Conservation (phyloP, 2,113 vertebrate species). For the Malaclemys terrapin region DNA sequence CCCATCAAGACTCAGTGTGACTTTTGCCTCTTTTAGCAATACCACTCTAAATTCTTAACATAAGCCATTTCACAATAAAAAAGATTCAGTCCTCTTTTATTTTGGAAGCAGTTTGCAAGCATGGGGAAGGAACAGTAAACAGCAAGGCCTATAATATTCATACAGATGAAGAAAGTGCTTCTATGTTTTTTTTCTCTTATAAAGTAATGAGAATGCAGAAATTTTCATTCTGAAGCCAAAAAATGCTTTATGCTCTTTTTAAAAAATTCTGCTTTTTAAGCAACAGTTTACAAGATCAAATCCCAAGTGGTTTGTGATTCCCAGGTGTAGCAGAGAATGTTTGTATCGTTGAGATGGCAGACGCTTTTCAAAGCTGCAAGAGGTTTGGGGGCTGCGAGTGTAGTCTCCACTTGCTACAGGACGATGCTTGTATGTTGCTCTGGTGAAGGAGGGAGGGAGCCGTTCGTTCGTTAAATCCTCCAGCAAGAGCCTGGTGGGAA, state of each 20-base stretch:
- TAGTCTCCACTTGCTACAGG: background rate
- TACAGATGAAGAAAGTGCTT: slow-evolving; percentile 15
- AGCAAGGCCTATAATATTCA: background rate
- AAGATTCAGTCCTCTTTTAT: background rate
- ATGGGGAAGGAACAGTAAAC: background rate
- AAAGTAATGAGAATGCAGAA: slow-evolving; percentile 21
- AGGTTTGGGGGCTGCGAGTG: background rate
- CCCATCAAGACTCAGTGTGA: background rate
- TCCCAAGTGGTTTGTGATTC: background rate
- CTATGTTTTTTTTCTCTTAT: slow-evolving; percentile 28
- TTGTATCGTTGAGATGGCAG: background rate
- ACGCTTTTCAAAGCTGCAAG: background rate
- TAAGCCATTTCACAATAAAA: slow-evolving; percentile 41
- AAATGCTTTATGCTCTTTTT: background rate
- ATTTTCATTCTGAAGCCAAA: slow-evolving; percentile 33
- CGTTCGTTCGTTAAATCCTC: background rate
- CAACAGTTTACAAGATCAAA: slow-evolving; percentile 3
- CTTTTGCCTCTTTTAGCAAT: slow-evolving; percentile 27
- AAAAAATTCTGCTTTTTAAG: slow-evolving; percentile 14
- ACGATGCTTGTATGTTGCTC: background rate
- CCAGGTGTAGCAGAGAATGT: background rate
- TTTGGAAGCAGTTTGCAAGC: slow-evolving; percentile 17
- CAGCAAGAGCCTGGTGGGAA: background rate
- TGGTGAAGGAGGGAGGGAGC: background rate
- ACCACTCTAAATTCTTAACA: slow-evolving; percentile 1